Evolutionary conservation across 2,797 vertebrate species (phyloP), one percentile per base, ranked within the genome.

Genomic region (Megaceryle alcyon): DNA sequence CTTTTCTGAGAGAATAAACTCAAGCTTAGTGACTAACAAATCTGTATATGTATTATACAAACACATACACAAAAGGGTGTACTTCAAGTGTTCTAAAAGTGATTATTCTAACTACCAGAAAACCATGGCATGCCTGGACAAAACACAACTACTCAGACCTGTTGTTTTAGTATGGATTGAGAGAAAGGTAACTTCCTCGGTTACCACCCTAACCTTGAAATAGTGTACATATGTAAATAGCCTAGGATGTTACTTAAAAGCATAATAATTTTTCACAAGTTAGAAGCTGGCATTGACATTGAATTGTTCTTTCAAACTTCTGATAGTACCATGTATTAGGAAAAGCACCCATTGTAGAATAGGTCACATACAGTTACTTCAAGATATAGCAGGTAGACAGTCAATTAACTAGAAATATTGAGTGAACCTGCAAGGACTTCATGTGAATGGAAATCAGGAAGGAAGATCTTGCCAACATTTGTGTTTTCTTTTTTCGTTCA

Each of bases 311-410:
- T 69, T 29, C 21, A 33, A 25, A 61, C 26, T 59, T 44, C 44
- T 48, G 33, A 5, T 7, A 6, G 37, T n/a, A 22, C 10, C 1
- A 1, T 3, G 1, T 37, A 6, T 15, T 41, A 35, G 44, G 28
- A 73, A 60, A 44, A 64, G 35, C 12, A 13, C 39, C 39, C 10
- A 2, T 5, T 2, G 0, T 21, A 70, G 22, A 20, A 65, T 82
- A 71, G 18, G 31, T 57, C 37, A 41, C 2, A 1, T 16, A 2
- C 3, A 41, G 57, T 35, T 31, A 26, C 35, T 60, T 14, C 12
- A 28, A 64, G n/a, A 15, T 23, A 6, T 16, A 77, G 12, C 22
- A 72, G 31, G 10, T 22, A 65, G 28, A 53, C 39, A 59, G 26
- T 39, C 2, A 14, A 68, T 85, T 44, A 39, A 25, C 12, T 20